Evolutionary conservation across 2,113 vertebrate genomes (phyloP).

Genomic region (Phrynocephalus versicolor): DNA sequence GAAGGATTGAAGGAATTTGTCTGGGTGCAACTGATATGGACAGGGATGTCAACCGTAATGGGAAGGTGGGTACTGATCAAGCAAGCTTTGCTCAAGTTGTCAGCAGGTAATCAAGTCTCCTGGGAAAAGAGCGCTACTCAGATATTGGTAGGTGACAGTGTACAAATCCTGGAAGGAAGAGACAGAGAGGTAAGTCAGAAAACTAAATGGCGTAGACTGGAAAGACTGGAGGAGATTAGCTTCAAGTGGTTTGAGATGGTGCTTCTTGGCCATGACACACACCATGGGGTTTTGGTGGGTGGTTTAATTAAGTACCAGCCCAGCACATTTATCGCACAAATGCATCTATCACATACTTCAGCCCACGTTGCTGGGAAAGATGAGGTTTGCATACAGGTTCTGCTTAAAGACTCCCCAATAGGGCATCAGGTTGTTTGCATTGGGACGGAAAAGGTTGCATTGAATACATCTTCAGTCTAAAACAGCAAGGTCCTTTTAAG

Average conservation of each 20-base stretch:
- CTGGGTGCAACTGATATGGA: neutral
- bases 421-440: too few species aligned
- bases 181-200: neutral
- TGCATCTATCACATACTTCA: too few species aligned
- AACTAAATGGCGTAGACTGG: neutral
- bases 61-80: conserved; percentile 6
- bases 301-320: too few species aligned
- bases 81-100: neutral
- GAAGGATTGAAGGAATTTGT: neutral
- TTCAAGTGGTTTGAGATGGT: neutral
- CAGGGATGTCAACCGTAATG: neutral
- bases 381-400: too few species aligned
- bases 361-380: too few species aligned
- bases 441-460: too few species aligned
- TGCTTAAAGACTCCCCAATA: too few species aligned
- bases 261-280: too few species aligned
- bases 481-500: too few species aligned
- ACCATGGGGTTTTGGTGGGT: too few species aligned
- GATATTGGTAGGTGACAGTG: neutral
- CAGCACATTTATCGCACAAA: too few species aligned
- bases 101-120: neutral
- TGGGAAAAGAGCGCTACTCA: neutral
- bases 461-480: too few species aligned
- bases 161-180: neutral
- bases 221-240: neutral